A percentile compares a stretch with the other conserved stretches of the same genome.
Evolutionary conservation across 2,113 vertebrate genomes (phyloP).

Genomic region (Plectropomus leopardus): DNA sequence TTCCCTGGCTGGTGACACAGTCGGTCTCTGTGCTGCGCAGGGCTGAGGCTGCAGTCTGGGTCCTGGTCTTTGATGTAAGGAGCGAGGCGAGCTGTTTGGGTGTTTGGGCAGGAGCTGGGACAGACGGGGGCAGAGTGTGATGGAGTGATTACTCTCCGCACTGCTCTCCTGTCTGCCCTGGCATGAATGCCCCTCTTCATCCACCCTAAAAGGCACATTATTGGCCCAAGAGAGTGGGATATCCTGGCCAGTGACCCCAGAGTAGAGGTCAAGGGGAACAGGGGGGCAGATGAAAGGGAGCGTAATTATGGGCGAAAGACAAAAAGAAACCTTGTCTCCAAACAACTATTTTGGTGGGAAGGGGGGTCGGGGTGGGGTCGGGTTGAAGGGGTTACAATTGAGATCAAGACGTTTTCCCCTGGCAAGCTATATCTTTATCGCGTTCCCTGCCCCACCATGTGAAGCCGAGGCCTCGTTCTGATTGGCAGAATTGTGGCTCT

Average conservation of each 20-base stretch:
- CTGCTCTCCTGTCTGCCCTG: conserved; percentile 82
- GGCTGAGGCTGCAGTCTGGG: conserved; percentile 58
- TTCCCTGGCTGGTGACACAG: conserved; percentile 63
- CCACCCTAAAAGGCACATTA: conserved; percentile 88
- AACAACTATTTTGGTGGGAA: conserved; percentile 88
- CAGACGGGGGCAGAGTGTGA: conserved; percentile 82
- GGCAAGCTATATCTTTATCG: conserved; percentile 79
- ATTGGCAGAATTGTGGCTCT: conserved; percentile 76
- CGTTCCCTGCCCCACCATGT: conserved; percentile 63
- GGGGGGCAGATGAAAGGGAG: conserved; percentile 87
- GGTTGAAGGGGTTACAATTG: conserved; percentile 68
- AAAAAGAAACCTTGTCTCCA: conserved; percentile 88
- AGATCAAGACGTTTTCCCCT: conserved; percentile 85
- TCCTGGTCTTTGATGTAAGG: conserved; percentile 83
- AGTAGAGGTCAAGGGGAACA: conserved; percentile 86
- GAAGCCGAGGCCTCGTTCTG: conserved; percentile 57
- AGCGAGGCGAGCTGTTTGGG: conserved; percentile 79
- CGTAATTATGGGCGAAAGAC: conserved; percentile 85
- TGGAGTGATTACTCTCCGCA: conserved; percentile 86
- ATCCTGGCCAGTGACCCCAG: conserved; percentile 87
- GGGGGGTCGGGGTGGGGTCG: conserved; percentile 60
- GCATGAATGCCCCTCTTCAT: conserved; percentile 89
- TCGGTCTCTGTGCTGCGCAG: conserved; percentile 66
- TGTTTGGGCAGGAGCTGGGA: conserved; percentile 83
- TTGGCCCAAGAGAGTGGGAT: conserved; percentile 86